Base-by-base conservation (phyloP, 2,797 vertebrate genomes). In the Mus minutoides region DNA sequence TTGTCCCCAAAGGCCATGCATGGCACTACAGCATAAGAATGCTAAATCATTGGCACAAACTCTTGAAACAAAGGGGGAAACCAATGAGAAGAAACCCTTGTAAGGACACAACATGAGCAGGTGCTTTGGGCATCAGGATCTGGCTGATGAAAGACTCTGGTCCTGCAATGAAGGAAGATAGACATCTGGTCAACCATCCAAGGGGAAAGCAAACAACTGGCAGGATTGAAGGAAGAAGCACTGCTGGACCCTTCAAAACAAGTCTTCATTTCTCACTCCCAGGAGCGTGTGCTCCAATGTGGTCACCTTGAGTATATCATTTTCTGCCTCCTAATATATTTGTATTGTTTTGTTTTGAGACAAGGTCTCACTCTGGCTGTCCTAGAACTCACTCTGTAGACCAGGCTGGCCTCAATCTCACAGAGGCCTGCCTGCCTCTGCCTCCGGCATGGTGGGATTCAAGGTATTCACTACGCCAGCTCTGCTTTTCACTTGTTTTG, bases 151-250 rank as follows among this genome's bases (percentile, higher is more conserved):
- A 82, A 83, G 67, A 88, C 12, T 9, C 3, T 67, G 91, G 94
- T 92, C 96, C 94, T 96, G 79, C 92, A 86, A 31, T 76, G 77
- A 90, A 97, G 94, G 69, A 90, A 96, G 92, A 79, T 5, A 46
- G 76, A 79, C 8, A 26, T 75, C 73, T 49, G 80, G 58, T 79
- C 96, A 88, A 78, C 34, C 21, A 52, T 77, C 95, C 75, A 67
- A 78, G 71, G 93, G 88, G 88, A 40, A 90, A 75, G 94, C 97
- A 97, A 79, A 75, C 82, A 96, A 95, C 58, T 94, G 91, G 69
- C 71, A 77, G 94, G 75, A 95, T 87, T 78, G 29, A 40, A 71
- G 92, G 92, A 93, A 43, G 92, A 95, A 95, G 58, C 79, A 71
- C 84, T 1, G 49, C 37, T 58, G 67, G n/a, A 64, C 94, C 85